Conservation (phyloP, 2,113 vertebrate species). For the Otolemur garnettii region DNA sequence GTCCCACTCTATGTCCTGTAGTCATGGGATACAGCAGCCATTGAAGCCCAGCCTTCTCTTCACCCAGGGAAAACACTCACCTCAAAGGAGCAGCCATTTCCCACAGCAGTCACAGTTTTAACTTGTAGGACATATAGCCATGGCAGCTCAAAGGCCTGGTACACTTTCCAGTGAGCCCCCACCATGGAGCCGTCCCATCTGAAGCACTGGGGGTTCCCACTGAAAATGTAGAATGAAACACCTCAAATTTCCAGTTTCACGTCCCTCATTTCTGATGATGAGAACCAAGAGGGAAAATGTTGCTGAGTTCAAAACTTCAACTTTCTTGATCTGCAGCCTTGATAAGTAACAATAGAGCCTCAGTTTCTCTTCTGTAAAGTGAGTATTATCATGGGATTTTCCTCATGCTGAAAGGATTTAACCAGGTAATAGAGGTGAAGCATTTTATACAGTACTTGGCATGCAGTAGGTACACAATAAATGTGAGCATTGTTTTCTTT, state of each 20-base stretch:
- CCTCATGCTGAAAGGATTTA: not conserved
- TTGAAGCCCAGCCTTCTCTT: not conserved
- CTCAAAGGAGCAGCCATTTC: not conserved
- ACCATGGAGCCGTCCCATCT: no score
- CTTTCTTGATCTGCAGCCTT: not conserved
- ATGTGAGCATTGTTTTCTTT: not conserved
- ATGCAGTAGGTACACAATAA: not conserved
- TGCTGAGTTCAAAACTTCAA: not conserved
- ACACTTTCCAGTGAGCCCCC: not conserved
- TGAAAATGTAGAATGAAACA: not conserved
- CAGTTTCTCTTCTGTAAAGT: not conserved
- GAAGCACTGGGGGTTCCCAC: not conserved
- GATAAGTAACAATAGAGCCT: not conserved
- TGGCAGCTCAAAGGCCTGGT: not conserved
- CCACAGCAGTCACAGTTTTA: rapidly evolving
- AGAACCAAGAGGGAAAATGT: not conserved
- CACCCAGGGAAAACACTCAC: not conserved
- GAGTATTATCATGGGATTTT: not conserved
- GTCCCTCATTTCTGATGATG: not conserved
- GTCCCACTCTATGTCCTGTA: not conserved
- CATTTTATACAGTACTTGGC: not conserved
- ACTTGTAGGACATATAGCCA: not conserved
- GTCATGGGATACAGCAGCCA: not conserved
- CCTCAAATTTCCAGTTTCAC: not conserved
- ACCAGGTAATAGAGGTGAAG: not conserved